These are phyloP conservation scores for Nothobranchius furzeri DNA, from an alignment of 2,113 vertebrate genomes.

Conservation along the genomic window DNA sequence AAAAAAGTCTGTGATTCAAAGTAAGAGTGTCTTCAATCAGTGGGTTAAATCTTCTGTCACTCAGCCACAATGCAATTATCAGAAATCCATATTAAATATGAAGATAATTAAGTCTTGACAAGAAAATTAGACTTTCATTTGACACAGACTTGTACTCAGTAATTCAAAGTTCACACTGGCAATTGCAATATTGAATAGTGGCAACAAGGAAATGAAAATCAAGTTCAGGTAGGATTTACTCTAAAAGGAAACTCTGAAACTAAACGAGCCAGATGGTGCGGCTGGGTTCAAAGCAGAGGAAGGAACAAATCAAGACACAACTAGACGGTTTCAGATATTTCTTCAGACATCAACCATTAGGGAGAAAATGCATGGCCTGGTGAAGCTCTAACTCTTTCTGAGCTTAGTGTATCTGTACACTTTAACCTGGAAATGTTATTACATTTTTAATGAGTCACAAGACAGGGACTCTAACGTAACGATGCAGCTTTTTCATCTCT, in stretches of 20 bases:
- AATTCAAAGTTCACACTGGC: conserved; percentile 10
- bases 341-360: background rate
- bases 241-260: conserved; percentile 9
- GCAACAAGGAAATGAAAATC: conserved; percentile 2
- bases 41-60: background rate
- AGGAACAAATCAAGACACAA: background rate
- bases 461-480: too few relatives aligned
- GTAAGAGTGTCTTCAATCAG: conserved; percentile 17
- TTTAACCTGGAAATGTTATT: too few relatives aligned
- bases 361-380: too few relatives aligned
- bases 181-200: conserved; percentile 3
- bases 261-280: conserved; percentile 12
- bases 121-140: conserved; percentile 22
- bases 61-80: conserved; percentile 20
- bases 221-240: background rate
- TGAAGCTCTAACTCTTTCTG: too few relatives aligned
- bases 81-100: conserved; percentile 33
- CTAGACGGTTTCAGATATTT: background rate
- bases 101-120: conserved; percentile 23
- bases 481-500: too few relatives aligned
- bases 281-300: conserved; percentile 11
- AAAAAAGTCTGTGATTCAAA: conserved; percentile 6
- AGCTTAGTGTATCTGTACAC: too few relatives aligned
- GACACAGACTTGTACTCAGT: conserved; percentile 16
- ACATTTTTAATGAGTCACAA: too few relatives aligned